These are phyloP conservation scores for Leuciscus idus DNA, from an alignment of 2,113 vertebrate genomes.

Conservation along the genomic window DNA sequence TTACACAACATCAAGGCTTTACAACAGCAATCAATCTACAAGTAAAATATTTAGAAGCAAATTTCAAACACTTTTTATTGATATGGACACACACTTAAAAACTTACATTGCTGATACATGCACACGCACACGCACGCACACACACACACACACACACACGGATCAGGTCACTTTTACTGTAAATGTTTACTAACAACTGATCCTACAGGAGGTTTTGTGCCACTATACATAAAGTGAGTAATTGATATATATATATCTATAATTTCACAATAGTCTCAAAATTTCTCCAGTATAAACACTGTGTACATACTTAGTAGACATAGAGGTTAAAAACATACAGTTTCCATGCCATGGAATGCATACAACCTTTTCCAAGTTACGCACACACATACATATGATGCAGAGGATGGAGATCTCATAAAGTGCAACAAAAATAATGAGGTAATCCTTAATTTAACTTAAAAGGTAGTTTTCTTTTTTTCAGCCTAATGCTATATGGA, in stretches of 20 bases:
- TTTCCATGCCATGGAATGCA: slow-evolving; percentile 37
- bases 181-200: not conserved
- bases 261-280: not conserved
- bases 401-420: slow-evolving; percentile 4
- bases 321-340: slow-evolving; percentile 24
- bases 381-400: slow-evolving; percentile 12
- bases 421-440: not conserved
- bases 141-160: slow-evolving; percentile 19
- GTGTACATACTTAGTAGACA: slow-evolving; percentile 31
- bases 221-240: not conserved
- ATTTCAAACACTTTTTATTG: slow-evolving; percentile 27
- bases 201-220: not conserved
- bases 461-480: not conserved
- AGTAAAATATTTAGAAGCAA: slow-evolving; percentile 41
- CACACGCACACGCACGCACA: not conserved
- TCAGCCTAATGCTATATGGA: not conserved
- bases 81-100: slow-evolving; percentile 34
- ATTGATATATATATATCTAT: not conserved
- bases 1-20: slow-evolving; percentile 43
- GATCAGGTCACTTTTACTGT: slow-evolving; percentile 9
- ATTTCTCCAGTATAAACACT: slow-evolving; percentile 11
- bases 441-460: too few species aligned
- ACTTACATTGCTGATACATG: slow-evolving; percentile 7
- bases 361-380: not conserved
- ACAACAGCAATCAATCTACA: slow-evolving; percentile 41